phyloP scores from a whole-genome alignment of 2,888 invertebrate species.

The Empis livida region DNA sequence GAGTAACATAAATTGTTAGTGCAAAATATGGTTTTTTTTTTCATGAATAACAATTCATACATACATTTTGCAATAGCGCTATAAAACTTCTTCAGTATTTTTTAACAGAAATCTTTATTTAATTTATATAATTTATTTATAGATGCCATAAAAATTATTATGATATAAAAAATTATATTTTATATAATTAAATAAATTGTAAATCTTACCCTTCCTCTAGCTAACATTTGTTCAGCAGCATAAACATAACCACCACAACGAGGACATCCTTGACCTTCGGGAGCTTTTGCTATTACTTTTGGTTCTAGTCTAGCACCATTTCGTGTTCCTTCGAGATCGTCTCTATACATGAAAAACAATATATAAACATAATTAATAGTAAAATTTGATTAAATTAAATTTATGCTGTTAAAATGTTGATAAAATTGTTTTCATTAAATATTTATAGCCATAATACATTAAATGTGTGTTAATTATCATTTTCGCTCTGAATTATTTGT shows the following conservation, averaged over 20 bases:
- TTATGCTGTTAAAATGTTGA: no score
- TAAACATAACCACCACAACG: slow-evolving; percentile 81
- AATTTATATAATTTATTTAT: no score
- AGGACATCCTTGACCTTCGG: slow-evolving; percentile 76
- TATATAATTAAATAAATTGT: background rate
- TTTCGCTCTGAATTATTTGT: no score
- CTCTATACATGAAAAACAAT: slow-evolving; percentile 3
- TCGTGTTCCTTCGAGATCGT: slow-evolving; percentile 26
- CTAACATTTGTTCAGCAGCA: slow-evolving; percentile 86
- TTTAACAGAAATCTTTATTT: background rate
- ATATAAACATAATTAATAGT: no score
- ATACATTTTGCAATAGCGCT: background rate
- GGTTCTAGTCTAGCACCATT: slow-evolving; percentile 53
- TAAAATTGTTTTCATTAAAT: no score
- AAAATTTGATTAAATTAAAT: no score
- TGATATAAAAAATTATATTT: no score
- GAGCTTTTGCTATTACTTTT: slow-evolving; percentile 64
- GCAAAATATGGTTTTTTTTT: background rate
- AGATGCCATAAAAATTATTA: no score
- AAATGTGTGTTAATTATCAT: no score
- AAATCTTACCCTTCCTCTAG: slow-evolving; percentile 67
- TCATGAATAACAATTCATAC: background rate
- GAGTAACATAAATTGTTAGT: no score
- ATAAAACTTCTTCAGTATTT: background rate
- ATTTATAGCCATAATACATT: no score